Percentiles rank a stretch among this genome's conserved stretches.
Evolutionary conservation across 2,888 invertebrate species (phyloP).

Genomic region (Ichneumoninae sp.): DNA sequence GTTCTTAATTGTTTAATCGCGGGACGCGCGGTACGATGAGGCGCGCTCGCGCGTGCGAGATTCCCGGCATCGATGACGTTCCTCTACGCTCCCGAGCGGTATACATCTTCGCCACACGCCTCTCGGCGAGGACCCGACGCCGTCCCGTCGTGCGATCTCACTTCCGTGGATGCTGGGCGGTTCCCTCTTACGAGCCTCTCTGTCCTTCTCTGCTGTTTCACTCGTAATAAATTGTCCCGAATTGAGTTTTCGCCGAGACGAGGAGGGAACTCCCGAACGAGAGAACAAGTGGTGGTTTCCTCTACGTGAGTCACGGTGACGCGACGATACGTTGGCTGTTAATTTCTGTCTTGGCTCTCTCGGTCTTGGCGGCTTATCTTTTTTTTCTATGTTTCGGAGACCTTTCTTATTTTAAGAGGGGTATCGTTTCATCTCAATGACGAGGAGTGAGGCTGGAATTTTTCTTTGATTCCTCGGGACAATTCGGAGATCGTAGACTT

Average conservation of each 20-base stretch:
- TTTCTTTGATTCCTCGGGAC: not conserved
- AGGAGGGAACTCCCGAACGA: slow-evolving; percentile 13
- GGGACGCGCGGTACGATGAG: slow-evolving; percentile 41
- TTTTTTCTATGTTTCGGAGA: slow-evolving; percentile 4
- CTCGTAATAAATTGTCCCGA: slow-evolving; percentile 62
- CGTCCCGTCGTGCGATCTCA: slow-evolving; percentile 22
- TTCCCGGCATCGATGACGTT: slow-evolving; percentile 65
- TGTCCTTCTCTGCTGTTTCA: slow-evolving; percentile 6
- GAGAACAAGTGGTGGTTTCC: slow-evolving; percentile 63
- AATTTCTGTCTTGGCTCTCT: slow-evolving; percentile 10
- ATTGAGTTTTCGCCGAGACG: slow-evolving; percentile 62
- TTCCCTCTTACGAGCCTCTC: not conserved
- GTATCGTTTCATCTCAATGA: too few relatives aligned
- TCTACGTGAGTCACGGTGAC: slow-evolving; percentile 62
- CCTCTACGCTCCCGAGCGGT: slow-evolving; percentile 27
- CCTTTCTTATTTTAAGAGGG: not conserved
- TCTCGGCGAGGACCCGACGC: slow-evolving; percentile 7
- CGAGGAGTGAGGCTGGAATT: not conserved
- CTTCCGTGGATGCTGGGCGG: not conserved
- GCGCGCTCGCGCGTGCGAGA: slow-evolving; percentile 43
- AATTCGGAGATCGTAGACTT: not conserved
- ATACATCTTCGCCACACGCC: slow-evolving; percentile 50
- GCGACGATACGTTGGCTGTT: slow-evolving; percentile 11
- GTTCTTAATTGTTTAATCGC: slow-evolving; percentile 64
- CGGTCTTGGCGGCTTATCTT: not conserved